A percentile compares a stretch with the other conserved stretches of the same genome.
phyloP scores from a whole-genome alignment of 1,140 invertebrate species.

The Adoxophyes honmai region DNA sequence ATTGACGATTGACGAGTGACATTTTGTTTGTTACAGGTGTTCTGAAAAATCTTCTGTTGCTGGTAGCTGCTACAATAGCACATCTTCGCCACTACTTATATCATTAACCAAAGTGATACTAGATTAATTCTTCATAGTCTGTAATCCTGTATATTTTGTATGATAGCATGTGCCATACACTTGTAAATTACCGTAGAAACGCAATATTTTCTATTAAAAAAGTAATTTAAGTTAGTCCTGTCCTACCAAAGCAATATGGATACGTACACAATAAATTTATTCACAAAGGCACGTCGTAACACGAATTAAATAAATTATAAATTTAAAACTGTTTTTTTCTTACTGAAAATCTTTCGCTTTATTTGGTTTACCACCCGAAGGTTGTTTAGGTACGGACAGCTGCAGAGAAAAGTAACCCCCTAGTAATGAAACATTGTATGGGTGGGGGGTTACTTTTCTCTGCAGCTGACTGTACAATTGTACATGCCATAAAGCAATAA shows the following conservation, averaged over 20 bases:
- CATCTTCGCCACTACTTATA: slow-evolving; percentile 59
- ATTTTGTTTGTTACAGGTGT: slow-evolving; percentile 41
- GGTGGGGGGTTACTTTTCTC: too few species aligned
- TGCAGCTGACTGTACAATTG: too few species aligned
- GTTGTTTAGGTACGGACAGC: too few species aligned
- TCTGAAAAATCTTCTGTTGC: slow-evolving; percentile 40
- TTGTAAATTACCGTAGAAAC: slow-evolving; percentile 61
- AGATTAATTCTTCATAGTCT: slow-evolving; percentile 59
- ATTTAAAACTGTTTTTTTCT: slow-evolving; percentile 23
- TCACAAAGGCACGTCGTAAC: slow-evolving; percentile 64
- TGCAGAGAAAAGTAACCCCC: too few species aligned
- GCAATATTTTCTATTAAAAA: slow-evolving; percentile 67
- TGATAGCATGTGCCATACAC: slow-evolving; percentile 71
- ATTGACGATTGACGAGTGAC: too few species aligned
- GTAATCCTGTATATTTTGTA: slow-evolving; percentile 75
- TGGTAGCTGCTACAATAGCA: slow-evolving; percentile 34
- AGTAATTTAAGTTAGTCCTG: slow-evolving; percentile 48
- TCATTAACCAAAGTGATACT: slow-evolving; percentile 75
- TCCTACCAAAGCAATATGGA: slow-evolving; percentile 65
- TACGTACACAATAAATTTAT: slow-evolving; percentile 62
- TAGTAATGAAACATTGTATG: too few species aligned
- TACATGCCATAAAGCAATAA: too few species aligned
- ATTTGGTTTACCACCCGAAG: too few species aligned
- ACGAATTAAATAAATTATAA: slow-evolving; percentile 53
- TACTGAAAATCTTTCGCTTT: not conserved